phyloP scores from a whole-genome alignment of 2,113 vertebrate species.

The Pogona vitticeps region DNA sequence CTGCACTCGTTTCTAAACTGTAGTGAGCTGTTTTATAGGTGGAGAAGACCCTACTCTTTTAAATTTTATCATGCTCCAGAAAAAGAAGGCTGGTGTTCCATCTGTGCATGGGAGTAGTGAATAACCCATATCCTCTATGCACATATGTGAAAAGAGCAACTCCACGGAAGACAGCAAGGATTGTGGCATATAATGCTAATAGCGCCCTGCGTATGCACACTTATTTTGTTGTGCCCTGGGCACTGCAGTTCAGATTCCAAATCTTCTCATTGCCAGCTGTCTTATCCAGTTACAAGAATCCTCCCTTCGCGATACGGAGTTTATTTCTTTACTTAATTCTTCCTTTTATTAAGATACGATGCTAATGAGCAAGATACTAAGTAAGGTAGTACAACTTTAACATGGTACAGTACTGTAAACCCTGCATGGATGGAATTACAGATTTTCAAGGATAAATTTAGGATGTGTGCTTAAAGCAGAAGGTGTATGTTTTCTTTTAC shows the following conservation, averaged over 20 bases:
- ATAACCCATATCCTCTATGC: no score
- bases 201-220: no score
- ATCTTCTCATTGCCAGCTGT: neutral
- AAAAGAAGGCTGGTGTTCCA: neutral
- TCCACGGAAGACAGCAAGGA: no score
- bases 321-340: neutral
- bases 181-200: no score
- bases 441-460: neutral
- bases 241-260: neutral
- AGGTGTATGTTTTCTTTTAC: neutral
- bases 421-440: neutral
- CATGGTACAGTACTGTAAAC: no score
- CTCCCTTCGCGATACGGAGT: neutral
- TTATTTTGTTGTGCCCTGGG: no score
- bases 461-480: neutral
- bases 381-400: neutral
- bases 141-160: no score
- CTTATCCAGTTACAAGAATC: neutral
- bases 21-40: neutral
- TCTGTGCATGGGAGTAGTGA: no score
- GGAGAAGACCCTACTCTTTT: neutral
- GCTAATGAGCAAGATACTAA: neutral
- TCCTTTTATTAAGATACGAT: neutral
- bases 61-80: neutral
- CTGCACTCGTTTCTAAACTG: neutral